Percentiles rank a stretch among this genome's conserved stretches.
These are phyloP conservation scores for Sclerurus mexicanus DNA, from an alignment of 2,113 vertebrate genomes.

Conservation along the genomic window DNA sequence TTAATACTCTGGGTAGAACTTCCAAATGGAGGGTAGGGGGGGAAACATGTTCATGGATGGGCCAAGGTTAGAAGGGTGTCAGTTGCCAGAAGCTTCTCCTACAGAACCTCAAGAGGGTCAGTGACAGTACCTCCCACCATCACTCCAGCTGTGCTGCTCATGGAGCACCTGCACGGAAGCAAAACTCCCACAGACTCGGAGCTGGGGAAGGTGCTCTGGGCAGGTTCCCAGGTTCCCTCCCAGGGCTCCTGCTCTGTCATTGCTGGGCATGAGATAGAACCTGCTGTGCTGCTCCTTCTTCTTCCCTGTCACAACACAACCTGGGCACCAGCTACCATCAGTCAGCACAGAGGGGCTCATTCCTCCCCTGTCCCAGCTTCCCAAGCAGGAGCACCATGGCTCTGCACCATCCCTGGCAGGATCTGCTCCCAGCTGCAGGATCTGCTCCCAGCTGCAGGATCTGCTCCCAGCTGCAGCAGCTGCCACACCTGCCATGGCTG, in stretches of 20 bases:
- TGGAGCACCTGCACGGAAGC: fast-evolving
- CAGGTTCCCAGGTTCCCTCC: background rate
- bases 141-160: background rate
- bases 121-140: background rate
- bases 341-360: fast-evolving
- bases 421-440: too few relatives aligned
- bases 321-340: fast-evolving
- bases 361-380: fast-evolving
- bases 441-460: too few relatives aligned
- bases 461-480: background rate
- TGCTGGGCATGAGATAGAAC: fast-evolving
- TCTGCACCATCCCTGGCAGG: fast-evolving
- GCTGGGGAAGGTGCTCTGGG: background rate
- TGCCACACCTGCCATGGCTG: background rate
- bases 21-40: too few relatives aligned
- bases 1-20: fast-evolving
- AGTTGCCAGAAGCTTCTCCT: background rate
- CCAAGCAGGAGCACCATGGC: fast-evolving
- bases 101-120: fast-evolving
- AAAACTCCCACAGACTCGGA: fast-evolving
- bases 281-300: background rate
- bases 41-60: fast-evolving
- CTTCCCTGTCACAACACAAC: fast-evolving
- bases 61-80: too few relatives aligned
- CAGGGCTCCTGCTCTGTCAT: background rate